These are phyloP conservation scores for Eucera pruinosa DNA, from an alignment of 2,888 invertebrate genomes.

Conservation along the genomic window DNA sequence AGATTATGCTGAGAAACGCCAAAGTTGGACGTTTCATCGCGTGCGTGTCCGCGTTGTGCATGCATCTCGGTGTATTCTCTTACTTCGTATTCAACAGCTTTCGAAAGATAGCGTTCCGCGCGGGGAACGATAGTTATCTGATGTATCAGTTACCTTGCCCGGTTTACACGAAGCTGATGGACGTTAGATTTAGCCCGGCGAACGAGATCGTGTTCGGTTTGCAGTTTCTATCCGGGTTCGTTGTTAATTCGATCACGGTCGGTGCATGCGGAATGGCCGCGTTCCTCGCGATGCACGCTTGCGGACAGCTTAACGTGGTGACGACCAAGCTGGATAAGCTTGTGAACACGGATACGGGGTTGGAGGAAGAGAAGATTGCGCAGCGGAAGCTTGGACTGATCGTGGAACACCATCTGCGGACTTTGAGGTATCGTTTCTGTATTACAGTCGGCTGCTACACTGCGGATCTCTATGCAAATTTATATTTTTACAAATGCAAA, in stretches of 20 bases:
- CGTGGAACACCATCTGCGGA: conserved; percentile 62
- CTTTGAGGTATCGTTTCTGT: conserved; percentile 52
- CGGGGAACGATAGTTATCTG: conserved; percentile 55
- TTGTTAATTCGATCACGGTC: conserved; percentile 56
- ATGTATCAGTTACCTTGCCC: conserved; percentile 61
- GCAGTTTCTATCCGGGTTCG: conserved; percentile 57
- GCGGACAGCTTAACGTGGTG: conserved; percentile 66
- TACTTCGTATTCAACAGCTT: conserved; percentile 63
- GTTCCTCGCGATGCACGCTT: conserved; percentile 64
- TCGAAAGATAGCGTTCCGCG: conserved; percentile 43
- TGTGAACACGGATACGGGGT: conserved; percentile 20
- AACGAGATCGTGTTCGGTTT: conserved; percentile 65
- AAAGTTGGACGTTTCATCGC: conserved; percentile 59
- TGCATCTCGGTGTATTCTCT: conserved; percentile 66
- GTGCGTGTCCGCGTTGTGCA: conserved; percentile 60
- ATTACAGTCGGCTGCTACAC: too few relatives aligned
- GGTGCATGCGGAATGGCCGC: conserved; percentile 65
- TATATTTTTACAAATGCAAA: too few relatives aligned
- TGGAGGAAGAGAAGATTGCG: neutral
- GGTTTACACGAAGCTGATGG: conserved; percentile 63
- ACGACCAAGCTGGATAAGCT: conserved; percentile 58
- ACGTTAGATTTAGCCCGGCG: conserved; percentile 50
- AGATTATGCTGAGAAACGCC: conserved; percentile 63
- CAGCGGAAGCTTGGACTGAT: conserved; percentile 35
- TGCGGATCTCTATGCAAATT: too few relatives aligned